These are phyloP conservation scores for Amazona ochrocephala DNA, from an alignment of 2,797 vertebrate species.

Conservation along the genomic window DNA sequence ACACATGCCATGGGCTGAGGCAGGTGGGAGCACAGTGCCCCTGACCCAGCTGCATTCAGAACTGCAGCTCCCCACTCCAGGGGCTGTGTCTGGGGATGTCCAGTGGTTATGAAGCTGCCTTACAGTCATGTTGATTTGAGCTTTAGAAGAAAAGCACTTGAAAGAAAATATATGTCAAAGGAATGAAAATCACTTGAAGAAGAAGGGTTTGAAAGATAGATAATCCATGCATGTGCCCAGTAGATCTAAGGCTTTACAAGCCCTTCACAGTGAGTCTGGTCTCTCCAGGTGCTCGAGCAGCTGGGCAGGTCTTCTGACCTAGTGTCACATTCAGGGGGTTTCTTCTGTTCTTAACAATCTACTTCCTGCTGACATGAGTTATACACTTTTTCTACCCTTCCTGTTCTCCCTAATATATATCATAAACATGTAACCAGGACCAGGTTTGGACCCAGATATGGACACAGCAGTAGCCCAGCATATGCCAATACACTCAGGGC, in stretches of 20 bases:
- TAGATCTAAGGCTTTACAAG: background rate
- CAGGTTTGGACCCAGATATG: background rate
- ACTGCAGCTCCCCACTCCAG: background rate
- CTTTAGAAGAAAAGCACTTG: background rate
- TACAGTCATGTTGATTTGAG: background rate
- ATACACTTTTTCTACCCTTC: background rate
- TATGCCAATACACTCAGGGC: background rate
- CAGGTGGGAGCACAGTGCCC: background rate
- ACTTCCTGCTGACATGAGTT: background rate
- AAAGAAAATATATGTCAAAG: background rate
- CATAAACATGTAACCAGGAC: fast-evolving
- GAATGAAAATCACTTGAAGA: background rate
- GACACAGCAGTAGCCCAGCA: background rate
- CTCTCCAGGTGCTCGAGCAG: background rate
- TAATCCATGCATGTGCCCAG: background rate
- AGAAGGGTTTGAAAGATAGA: background rate
- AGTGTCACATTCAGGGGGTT: background rate
- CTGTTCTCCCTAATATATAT: background rate
- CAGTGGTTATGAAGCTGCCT: background rate
- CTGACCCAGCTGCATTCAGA: background rate
- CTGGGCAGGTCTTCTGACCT: background rate
- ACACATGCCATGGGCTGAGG: fast-evolving
- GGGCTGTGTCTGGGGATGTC: background rate
- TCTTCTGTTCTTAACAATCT: background rate
- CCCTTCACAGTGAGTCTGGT: background rate